These are phyloP conservation scores for Chionoecetes opilio DNA, from an alignment of 1,140 invertebrate genomes.

Conservation along the genomic window DNA sequence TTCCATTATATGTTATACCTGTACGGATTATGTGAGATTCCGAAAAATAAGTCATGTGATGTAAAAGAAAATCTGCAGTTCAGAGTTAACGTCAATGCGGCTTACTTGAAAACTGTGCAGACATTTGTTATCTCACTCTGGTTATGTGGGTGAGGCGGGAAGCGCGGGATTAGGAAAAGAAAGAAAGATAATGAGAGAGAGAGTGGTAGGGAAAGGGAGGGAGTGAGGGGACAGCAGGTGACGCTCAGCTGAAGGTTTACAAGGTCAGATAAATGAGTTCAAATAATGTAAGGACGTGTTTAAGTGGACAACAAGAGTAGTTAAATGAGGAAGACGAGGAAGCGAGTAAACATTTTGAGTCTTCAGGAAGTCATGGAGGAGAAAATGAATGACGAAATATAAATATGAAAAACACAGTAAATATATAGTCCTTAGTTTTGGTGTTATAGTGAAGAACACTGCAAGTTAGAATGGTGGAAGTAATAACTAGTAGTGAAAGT, in stretches of 20 bases:
- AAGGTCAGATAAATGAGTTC: not conserved
- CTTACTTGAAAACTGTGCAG: not conserved
- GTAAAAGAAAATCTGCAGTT: not conserved
- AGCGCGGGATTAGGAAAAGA: not conserved
- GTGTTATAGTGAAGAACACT: no score
- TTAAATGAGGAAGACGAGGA: not conserved
- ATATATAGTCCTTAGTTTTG: no score
- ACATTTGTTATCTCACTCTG: not conserved
- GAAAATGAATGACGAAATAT: not conserved
- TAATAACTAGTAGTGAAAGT: not conserved
- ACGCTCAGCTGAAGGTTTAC: not conserved
- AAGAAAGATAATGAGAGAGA: not conserved
- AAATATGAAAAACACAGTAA: no score
- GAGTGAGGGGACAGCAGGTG: not conserved
- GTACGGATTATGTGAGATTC: no score
- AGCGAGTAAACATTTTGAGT: not conserved
- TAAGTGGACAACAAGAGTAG: not conserved
- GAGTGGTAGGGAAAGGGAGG: conserved; percentile 20
- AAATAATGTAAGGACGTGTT: not conserved
- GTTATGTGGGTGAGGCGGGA: not conserved
- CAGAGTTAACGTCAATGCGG: not conserved
- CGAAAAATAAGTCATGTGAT: no score
- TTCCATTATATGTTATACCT: no score
- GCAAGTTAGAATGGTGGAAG: no score
- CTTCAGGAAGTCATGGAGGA: not conserved